Evolutionary conservation across 1,140 invertebrate genomes (phyloP), one percentile per base, ranked within the genome.

Genomic region (Plutomurus gul): DNA sequence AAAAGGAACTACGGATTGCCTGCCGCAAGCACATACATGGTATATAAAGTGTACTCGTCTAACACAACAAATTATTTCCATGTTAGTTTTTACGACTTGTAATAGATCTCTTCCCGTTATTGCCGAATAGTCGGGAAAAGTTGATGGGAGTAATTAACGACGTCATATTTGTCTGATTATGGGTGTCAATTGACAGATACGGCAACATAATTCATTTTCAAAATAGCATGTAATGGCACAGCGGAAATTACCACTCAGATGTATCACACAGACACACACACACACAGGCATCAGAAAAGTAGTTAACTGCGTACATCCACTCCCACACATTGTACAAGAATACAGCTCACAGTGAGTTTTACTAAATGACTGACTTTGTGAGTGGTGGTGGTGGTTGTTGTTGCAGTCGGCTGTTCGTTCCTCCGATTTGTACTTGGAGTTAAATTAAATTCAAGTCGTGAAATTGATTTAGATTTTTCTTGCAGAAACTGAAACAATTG

Each of bases 181-280:
- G 51, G 56, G 56, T 33, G 56, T 65, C 56, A 65, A 56, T 56
- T 65, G 56, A 65, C 56, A 56, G 56, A 65, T 65, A 56, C 56
- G 56, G 27, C n/a, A 65, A 65, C 30, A 65, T 56, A 56, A 27
- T 65, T 65, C 56, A 65, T 33, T 65, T 0, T 13, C 4, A 33
- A 56, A 56, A 56, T 56, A n/a, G n/a, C n/a, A n/a, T n/a, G n/a
- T n/a, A 56, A 36, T 65, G 18, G 56, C n/a, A 65, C 56, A 36
- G n/a, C 16, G 56, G 56, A 65, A 65, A 65, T 65, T 25, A 33
- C 13, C 36, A 65, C 56, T 65, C 36, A 43, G 10, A 13, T 10
- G 36, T 33, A 65, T 65, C n/a, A 43, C 39, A n/a, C 11, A 43
- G 10, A 43, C 11, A 43, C 39, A 13, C 10, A 10, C 39, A 43